phyloP scores from a whole-genome alignment of 1,140 invertebrate species.

The Drosophila mauritiana region DNA sequence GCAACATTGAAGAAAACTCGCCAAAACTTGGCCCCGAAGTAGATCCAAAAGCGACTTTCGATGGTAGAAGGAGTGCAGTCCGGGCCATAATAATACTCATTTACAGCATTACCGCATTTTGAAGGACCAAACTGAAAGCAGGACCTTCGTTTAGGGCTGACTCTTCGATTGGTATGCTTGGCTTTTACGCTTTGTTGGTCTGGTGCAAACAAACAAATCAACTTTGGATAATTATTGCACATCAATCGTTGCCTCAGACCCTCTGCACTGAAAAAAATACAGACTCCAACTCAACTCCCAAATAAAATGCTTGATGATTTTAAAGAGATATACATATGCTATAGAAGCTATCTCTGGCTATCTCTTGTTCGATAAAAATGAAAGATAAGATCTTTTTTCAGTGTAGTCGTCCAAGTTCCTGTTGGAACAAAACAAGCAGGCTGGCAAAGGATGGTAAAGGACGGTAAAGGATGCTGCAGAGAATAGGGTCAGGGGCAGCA shows the following conservation, averaged over 20 bases:
- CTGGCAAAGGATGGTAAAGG: constrained; percentile 5
- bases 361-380: too few species aligned
- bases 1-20: constrained; percentile 53
- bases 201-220: constrained; percentile 83
- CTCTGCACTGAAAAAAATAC: neutral
- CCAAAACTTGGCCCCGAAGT: constrained; percentile 49
- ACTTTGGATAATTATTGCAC: constrained; percentile 84
- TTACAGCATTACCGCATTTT: constrained; percentile 63
- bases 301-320: too few species aligned
- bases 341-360: too few species aligned
- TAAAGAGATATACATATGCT: too few species aligned
- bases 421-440: constrained; percentile 47
- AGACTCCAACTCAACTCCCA: too few species aligned
- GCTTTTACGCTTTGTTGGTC: constrained; percentile 75
- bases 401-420: constrained; percentile 44
- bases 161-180: constrained; percentile 71
- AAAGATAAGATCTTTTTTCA: neutral
- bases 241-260: constrained; percentile 66
- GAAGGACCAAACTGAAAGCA: constrained; percentile 11
- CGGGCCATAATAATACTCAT: constrained; percentile 72
- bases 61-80: constrained; percentile 31
- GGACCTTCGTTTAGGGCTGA: constrained; percentile 31
- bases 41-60: constrained; percentile 41
- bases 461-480: constrained; percentile 10
- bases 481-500: constrained; percentile 49